These are phyloP conservation scores for Enhydra lutris DNA, from an alignment of 2,113 vertebrate species.

Conservation along the genomic window DNA sequence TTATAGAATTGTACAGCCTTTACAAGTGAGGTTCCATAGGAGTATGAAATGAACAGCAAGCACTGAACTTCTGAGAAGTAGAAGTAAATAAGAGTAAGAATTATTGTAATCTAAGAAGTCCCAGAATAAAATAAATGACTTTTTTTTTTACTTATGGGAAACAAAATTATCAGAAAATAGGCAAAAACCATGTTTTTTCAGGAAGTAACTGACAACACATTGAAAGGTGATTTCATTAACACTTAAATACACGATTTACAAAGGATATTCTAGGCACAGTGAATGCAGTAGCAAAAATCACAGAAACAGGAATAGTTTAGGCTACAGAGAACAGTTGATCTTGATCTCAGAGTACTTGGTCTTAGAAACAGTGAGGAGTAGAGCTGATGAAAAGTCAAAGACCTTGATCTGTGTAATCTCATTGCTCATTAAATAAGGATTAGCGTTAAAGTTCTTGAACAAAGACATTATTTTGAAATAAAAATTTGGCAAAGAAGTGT, in stretches of 20 bases:
- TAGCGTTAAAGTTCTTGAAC: background rate
- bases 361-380: background rate
- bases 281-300: background rate
- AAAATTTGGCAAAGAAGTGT: background rate
- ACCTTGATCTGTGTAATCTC: background rate
- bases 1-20: background rate
- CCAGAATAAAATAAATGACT: background rate
- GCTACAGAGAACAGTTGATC: background rate
- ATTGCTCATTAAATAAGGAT: background rate
- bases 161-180: background rate
- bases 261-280: background rate
- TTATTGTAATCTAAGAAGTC: background rate
- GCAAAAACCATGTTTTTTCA: background rate
- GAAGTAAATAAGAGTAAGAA: background rate
- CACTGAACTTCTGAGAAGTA: background rate
- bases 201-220: background rate
- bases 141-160: background rate
- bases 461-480: background rate
- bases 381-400: background rate
- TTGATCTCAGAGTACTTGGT: background rate
- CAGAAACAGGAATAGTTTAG: background rate
- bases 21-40: background rate
- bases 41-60: background rate
- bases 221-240: background rate
- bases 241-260: background rate